Base-by-base conservation (phyloP, 2,888 invertebrate genomes). In the Phymatocera aterrima region DNA sequence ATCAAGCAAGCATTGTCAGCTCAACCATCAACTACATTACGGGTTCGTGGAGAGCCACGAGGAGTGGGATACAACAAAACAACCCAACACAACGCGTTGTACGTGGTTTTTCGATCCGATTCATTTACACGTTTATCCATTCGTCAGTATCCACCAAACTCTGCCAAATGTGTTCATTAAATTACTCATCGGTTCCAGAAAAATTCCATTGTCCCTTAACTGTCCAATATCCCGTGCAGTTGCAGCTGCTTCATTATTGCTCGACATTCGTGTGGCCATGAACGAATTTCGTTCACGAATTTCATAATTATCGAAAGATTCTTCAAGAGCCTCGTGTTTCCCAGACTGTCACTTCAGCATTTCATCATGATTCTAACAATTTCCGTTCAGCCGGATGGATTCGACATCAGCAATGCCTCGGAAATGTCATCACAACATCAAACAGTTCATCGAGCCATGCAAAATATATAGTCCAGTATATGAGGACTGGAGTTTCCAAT, bases 1-100 rank as follows among this genome's bases (percentile, higher is more conserved):
- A 88, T 88, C 88, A 88, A 88, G 86, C 86, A 84, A 83, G 83
- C 57, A 83, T 80, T 78, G 68, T 68, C 68, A 68, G 68, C 15
- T 15, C 34, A 68, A 68, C 68, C 68, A 68, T 68, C 68, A 68
- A 68, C 68, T 68, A 68, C 68, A 68, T 68, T 68, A 68, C 68
- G 34, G 64, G 57, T 28, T 64, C 18, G 64, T 12, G 10, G 24
- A 68, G 46, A 24, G 40, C 6, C 31, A 21, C 28, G 65, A n/a
- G 8, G 10, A 46, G 57, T 15, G 28, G 57, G 57, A 37, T 15
- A 15, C 51, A 12, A 15, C 4, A 51, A 12, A 51, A 51, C 51
- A 15, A 3, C 51, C 15, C 18, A 64, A 12, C 34, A 37, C 64
- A 10, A 8, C 34, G n/a, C n/a, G n/a, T n/a, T n/a, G n/a, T n/a